Evolutionary conservation across 2,888 invertebrate genomes (phyloP).

Genomic region (Lagria hirta): DNA sequence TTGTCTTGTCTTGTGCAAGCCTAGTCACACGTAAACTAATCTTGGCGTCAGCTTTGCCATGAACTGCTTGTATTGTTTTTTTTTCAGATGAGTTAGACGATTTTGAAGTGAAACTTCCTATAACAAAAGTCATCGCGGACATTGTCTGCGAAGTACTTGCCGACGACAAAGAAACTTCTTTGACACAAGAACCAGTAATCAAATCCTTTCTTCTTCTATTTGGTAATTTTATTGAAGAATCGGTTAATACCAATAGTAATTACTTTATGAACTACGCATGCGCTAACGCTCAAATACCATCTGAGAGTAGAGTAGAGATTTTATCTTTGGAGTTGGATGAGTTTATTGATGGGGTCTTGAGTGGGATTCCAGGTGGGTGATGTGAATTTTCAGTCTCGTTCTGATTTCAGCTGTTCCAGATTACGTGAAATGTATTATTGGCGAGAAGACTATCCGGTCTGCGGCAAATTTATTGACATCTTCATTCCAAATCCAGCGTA

Average conservation of each 20-base stretch:
- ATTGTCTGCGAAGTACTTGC: conserved; percentile 56
- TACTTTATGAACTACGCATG: conserved; percentile 37
- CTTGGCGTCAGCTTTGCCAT: no score
- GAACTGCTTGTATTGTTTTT: conserved; percentile 10
- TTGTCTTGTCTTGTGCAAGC: no score
- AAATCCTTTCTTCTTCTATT: conserved; percentile 53
- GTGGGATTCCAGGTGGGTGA: conserved; percentile 45
- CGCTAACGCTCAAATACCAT: conserved; percentile 38
- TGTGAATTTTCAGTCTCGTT: neutral
- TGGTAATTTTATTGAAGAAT: conserved; percentile 53
- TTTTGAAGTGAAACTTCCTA: conserved; percentile 54
- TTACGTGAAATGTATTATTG: conserved; percentile 47
- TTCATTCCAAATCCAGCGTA: conserved; percentile 53
- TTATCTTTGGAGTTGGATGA: conserved; percentile 43
- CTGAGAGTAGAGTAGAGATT: conserved; percentile 35
- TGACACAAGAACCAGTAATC: conserved; percentile 57
- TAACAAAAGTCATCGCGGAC: conserved; percentile 55
- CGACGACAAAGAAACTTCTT: conserved; percentile 51
- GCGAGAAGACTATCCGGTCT: conserved; percentile 46
- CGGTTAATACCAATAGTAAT: conserved; percentile 34
- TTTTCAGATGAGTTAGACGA: conserved; percentile 57
- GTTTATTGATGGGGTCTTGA: conserved; percentile 41
- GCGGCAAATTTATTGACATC: conserved; percentile 51
- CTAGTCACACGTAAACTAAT: no score
- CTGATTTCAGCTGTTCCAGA: conserved; percentile 39